Base-by-base conservation (phyloP, 2,888 invertebrate genomes). In the Diloba caeruleocephala region DNA sequence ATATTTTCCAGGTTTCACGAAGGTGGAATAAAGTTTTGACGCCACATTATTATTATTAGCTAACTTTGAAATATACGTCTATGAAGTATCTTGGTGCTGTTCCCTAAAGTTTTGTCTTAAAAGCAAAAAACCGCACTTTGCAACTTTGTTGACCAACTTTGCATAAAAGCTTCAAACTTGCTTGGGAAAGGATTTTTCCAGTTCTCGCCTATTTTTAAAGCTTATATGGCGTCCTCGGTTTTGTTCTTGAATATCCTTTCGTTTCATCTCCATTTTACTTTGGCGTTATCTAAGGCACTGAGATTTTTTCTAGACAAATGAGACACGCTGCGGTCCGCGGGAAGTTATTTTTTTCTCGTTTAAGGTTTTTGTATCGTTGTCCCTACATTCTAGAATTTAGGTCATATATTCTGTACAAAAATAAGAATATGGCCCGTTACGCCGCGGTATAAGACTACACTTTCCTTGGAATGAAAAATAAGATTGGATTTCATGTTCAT, bases 231-330 rank as follows among this genome's bases (percentile, higher is more conserved):
- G 66, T 76, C 64, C 71, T 69, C 60, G 74, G 79, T 69, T 81
- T 76, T 79, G 81, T n/a, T 84, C 82, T 82, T 74, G 71, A 74
- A 80, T 84, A 86, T 88, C 87, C 84, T 81, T 85, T 69, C 84
- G 82, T 85, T 89, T 84, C 82, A 86, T 88, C 85, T 88, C 81
- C 83, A 87, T 88, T 89, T 88, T 88, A 87, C 85, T 86, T 83
- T 84, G 77, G 76, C 81, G 82, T 82, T 80, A 84, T 83, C 84
- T 84, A 82, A 81, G 81, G 81, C 76, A 69, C 68, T 69, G 78
- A 81, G 81, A 78, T 79, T 81, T 84, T 81, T 85, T 81, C 68
- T 74, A 78, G 82, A 85, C 78, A 85, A 86, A 86, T 85, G 81
- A 79, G 77, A 79, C 79, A 76, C 71, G 71, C 64, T 63, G 62